phyloP scores from a whole-genome alignment of 2,797 vertebrate species.

The Tenualosa thibaudeaui region DNA sequence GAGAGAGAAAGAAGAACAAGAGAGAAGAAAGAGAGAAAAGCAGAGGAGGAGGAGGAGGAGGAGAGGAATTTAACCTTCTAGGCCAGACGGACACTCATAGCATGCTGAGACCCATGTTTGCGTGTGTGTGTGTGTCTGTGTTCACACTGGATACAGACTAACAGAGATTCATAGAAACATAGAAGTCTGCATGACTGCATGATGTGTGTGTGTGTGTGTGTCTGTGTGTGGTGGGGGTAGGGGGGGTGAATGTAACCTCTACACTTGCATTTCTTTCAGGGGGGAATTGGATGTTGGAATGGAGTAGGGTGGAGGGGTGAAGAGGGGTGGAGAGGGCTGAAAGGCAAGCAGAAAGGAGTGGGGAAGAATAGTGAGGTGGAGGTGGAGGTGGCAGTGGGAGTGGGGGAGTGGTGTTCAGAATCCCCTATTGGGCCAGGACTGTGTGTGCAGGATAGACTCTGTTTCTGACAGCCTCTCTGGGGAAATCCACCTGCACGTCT shows the following conservation, averaged over 20 bases:
- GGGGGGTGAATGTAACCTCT: neutral
- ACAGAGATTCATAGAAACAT: slow-evolving; percentile 19
- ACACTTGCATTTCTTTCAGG: slow-evolving; percentile 14
- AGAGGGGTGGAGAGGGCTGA: slow-evolving; percentile 34
- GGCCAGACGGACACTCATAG: slow-evolving; percentile 49
- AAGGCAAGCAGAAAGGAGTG: neutral
- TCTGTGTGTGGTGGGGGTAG: neutral
- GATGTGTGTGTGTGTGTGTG: slow-evolving; percentile 17
- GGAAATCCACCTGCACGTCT: slow-evolving; percentile 67
- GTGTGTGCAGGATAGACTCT: slow-evolving; percentile 54
- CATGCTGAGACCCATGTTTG: slow-evolving; percentile 33
- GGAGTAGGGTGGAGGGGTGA: slow-evolving; percentile 30
- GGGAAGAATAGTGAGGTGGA: neutral
- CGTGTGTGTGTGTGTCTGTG: no score
- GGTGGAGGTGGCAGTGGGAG: neutral
- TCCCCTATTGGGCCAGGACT: neutral
- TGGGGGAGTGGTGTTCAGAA: neutral
- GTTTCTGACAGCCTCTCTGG: slow-evolving; percentile 57
- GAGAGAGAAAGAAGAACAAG: neutral
- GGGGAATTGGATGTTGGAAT: neutral
- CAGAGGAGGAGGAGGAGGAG: slow-evolving; percentile 32
- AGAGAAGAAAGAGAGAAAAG: slow-evolving; percentile 4
- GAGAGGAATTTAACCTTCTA: slow-evolving; percentile 52
- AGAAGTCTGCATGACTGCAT: slow-evolving; percentile 27
- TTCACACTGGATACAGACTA: neutral